phyloP scores from a whole-genome alignment of 2,797 vertebrate species.

The Poecilia gillii region DNA sequence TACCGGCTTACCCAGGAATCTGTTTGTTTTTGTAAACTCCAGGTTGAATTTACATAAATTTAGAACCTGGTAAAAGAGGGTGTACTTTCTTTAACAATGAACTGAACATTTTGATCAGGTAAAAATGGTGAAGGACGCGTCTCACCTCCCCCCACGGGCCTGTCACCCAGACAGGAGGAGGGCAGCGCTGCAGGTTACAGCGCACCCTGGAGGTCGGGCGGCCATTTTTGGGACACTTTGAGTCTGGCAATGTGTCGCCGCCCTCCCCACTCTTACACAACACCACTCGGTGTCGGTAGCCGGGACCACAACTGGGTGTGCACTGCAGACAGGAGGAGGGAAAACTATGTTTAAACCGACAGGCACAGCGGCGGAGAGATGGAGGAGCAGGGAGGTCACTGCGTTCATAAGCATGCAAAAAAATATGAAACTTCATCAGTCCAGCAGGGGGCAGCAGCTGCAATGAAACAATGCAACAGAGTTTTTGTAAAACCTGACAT shows the following conservation, averaged over 20 bases:
- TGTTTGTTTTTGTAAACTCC: neutral
- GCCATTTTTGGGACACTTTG: constrained; percentile 85
- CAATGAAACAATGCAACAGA: constrained; percentile 1
- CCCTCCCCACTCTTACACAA: constrained; percentile 94
- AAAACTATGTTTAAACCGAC: constrained; percentile 2
- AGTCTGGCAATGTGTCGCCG: constrained; percentile 82
- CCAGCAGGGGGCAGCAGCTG: constrained; percentile 66
- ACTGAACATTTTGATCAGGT: neutral
- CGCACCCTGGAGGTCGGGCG: constrained; percentile 93
- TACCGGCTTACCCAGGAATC: neutral
- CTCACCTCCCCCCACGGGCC: constrained; percentile 96
- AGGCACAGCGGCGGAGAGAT: constrained; percentile 21
- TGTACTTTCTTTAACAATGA: neutral
- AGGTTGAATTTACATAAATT: neutral
- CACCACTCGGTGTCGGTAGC: constrained; percentile 92
- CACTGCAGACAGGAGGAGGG: constrained; percentile 80
- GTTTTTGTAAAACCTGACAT: constrained; percentile 47
- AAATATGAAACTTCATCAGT: constrained; percentile 11
- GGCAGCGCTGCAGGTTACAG: constrained; percentile 95
- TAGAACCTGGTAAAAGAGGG: neutral
- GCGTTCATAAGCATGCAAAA: constrained; percentile 42
- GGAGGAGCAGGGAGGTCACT: constrained; percentile 42
- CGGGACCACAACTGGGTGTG: constrained; percentile 93
- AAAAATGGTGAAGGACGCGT: neutral
- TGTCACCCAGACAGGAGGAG: constrained; percentile 90